Evolutionary conservation across 2,113 vertebrate genomes (phyloP), one percentile per base, ranked within the genome.

Genomic region (Lipophrys pholis): DNA sequence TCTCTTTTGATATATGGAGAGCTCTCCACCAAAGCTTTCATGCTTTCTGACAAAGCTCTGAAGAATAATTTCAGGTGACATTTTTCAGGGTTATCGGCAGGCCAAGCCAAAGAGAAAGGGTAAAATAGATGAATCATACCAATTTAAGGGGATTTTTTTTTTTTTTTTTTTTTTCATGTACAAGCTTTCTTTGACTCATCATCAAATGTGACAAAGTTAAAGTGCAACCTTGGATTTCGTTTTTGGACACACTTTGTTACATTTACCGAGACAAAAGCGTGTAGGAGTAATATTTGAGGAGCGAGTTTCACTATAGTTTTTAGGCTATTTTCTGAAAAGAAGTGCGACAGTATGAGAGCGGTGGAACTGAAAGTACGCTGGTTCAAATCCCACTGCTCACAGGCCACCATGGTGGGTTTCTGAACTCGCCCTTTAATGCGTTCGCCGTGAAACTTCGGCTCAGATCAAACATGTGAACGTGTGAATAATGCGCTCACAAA

Each of bases 1-100:
- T 51, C 39, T 16, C 11, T 3, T 73, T 51, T 45, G 11, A 72
- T 73, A 70, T 5, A 49, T 56, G 15, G 21, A 17, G 15, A n/a
- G 46, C 46, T 52, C 41, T 49, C 43, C 11, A 49, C 52, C 17
- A 52, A 61, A 61, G 30, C 14, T 14, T 39, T 43, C 7, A 39
- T 62, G 15, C 7, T 54, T 72, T 54, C 49, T 46, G 30, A 30
- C 45, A 49, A 50, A 36, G 17, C 3, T 17, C 39, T 53, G 40
- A 14, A 15, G 5, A 67, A 42, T 50, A 2, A 54, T 50, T 50
- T 65, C 1, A 57, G 9, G 17, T 30, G 36, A 21, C 30, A 30
- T 30, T 30, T 30, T 30, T 30, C 21, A 30, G 21, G 21, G 21
- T 59, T 16, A 42, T 64, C 10, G 11, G 17, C 16, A 21, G 41